Evolutionary conservation across 2,797 vertebrate genomes (phyloP).

Genomic region (Sandelia bainsii): DNA sequence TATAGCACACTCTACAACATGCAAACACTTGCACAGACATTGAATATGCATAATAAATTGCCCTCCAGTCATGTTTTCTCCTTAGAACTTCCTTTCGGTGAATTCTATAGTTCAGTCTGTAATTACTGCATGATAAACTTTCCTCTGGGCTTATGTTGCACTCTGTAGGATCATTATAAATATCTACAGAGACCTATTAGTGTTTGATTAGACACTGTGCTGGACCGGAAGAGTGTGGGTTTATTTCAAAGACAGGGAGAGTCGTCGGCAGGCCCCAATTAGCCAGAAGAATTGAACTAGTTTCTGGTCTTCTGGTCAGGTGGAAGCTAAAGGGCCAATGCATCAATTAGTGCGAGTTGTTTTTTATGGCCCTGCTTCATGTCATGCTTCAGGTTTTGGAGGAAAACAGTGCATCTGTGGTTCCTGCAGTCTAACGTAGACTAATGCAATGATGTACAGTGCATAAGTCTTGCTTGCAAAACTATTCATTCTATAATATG

Average conservation of each 20-base stretch:
- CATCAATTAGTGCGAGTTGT: conserved; percentile 63
- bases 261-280: conserved; percentile 59
- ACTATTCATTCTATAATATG: too few relatives aligned
- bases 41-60: conserved; percentile 15
- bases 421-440: too few relatives aligned
- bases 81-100: conserved; percentile 33
- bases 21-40: conserved; percentile 20
- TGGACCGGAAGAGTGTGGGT: conserved; percentile 62
- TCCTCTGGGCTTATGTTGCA: conserved; percentile 59
- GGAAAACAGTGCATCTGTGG: too few relatives aligned
- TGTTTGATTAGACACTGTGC: conserved; percentile 56
- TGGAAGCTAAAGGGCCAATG: conserved; percentile 57
- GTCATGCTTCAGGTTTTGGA: background rate
- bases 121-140: conserved; percentile 64
- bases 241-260: conserved; percentile 63
- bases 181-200: conserved; percentile 74
- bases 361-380: conserved; percentile 42
- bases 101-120: conserved; percentile 48
- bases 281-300: conserved; percentile 39
- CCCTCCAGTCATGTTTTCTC: conserved; percentile 17
- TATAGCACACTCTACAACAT: conserved; percentile 14
- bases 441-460: too few relatives aligned
- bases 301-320: conserved; percentile 68
- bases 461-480: too few relatives aligned
- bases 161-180: conserved; percentile 67